Percentiles rank a stretch among this genome's conserved stretches.
These are phyloP conservation scores for Neogale vison DNA, from an alignment of 2,113 vertebrate species.

Conservation along the genomic window DNA sequence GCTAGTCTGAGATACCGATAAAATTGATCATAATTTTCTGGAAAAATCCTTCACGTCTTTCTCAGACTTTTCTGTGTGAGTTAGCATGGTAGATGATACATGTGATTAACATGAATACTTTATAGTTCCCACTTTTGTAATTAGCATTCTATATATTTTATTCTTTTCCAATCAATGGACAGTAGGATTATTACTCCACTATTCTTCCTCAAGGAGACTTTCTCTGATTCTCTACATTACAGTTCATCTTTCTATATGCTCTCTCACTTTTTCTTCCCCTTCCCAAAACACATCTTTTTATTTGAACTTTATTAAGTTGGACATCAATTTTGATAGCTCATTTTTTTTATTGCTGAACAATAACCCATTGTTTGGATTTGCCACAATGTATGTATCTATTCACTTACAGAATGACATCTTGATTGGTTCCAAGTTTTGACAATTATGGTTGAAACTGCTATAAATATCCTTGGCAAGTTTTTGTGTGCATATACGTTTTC, in stretches of 20 bases:
- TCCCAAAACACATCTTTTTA: not conserved
- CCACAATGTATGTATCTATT: not conserved
- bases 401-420: not conserved
- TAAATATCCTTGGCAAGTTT: not conserved
- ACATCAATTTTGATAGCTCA: not conserved
- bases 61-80: not conserved
- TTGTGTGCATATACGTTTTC: not conserved
- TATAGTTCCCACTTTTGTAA: not conserved
- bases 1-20: not conserved
- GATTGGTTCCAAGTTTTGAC: not conserved
- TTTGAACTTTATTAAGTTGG: not conserved
- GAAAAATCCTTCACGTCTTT: not conserved
- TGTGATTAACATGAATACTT: not conserved
- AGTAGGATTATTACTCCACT: not conserved
- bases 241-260: not conserved
- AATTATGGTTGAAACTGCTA: not conserved
- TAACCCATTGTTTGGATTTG: not conserved
- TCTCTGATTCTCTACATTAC: not conserved
- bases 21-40: not conserved
- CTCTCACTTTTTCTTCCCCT: not conserved
- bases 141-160: not conserved
- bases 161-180: not conserved
- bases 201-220: not conserved
- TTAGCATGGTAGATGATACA: not conserved
- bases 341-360: not conserved